Evolutionary conservation across 2,888 invertebrate genomes (phyloP), one percentile per base, ranked within the genome.

Genomic region (Brachylomia viminalis): DNA sequence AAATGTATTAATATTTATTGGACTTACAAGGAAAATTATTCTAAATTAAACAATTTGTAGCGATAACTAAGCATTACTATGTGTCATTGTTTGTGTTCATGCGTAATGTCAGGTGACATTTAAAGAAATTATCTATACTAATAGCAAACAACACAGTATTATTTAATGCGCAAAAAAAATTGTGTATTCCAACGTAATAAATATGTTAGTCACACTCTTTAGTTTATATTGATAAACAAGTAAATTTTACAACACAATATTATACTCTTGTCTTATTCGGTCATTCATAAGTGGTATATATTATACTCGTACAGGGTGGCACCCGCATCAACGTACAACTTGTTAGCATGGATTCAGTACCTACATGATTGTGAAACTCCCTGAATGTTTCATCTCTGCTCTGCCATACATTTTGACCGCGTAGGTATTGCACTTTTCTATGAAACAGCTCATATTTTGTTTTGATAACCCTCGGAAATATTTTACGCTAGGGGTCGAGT

Each of bases 81-180:
- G 77, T 58, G 42, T 66, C 83, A 70, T 70, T 82, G 75, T 66
- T 69, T 81, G 30, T 64, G 56, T 45, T 74, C 20, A 58, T 52
- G 67, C 11, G 69, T 27, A 58, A 62, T 8, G 10, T 23, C 27
- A 49, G 59, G 65, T 69, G 77, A 69, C 68, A 69, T 47, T 76
- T 74, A 62, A 56, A 56, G 47, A n/a, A n/a, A 54, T 66, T 80
- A 73, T 79, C 49, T 56, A 45, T 33, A 30, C 13, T n/a, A n/a
- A n/a, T n/a, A 33, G 27, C 15, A 59, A 42, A 76, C 45, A 68
- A 45, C 15, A 52, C 33, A 68, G 6, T 65, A 27, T 66, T 59
- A 69, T 6, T 59, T 10, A 68, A 79, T 52, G 68, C 79, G 69
- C 38, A 79, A 66, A 67, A 30, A 7, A 1, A 42, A 30, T 20